These are phyloP conservation scores for Macaca fascicularis DNA, from an alignment of 2,113 vertebrate genomes.

Conservation along the genomic window T2T-MFA8v1.1 NC_088375.1:18822501-18823000, in stretches of 20 bases:
- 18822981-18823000: too few species aligned
- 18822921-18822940: too few species aligned
- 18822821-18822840: not conserved
- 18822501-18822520: not conserved
- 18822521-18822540: not conserved
- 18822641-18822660: not conserved
- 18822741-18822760: not conserved
- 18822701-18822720: rapidly evolving
- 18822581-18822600: not conserved
- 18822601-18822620: rapidly evolving
- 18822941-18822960: too few species aligned
- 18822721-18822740: rapidly evolving
- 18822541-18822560: not conserved
- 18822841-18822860: not conserved
- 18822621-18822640: not conserved
- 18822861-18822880: too few species aligned
- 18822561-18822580: not conserved
- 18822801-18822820: not conserved
- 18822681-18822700: not conserved
- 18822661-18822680: rapidly evolving
- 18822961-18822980: too few species aligned
- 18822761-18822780: rapidly evolving
- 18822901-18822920: too few species aligned
- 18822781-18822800: not conserved
- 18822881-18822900: too few species aligned